Conservation (phyloP, 2,797 vertebrate genomes). For the Malacoctenus gilli region DNA sequence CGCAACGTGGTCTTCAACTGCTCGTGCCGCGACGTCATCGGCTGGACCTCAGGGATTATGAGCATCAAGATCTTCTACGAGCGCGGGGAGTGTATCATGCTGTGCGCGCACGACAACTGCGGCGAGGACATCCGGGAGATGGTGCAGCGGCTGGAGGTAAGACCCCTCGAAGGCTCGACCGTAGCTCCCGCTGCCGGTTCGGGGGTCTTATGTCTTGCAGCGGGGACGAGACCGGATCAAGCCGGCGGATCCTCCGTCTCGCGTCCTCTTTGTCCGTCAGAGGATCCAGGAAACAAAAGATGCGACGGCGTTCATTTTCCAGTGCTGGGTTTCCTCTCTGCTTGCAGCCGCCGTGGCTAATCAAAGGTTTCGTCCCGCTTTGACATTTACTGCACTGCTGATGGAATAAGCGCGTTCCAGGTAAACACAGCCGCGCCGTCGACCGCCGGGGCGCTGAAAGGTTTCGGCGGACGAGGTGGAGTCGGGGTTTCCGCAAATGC, state of each 20-base stretch:
- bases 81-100: conserved; percentile 93
- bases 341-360: conserved; percentile 33
- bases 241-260: conserved; percentile 3
- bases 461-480: conserved; percentile 16
- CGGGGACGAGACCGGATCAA: conserved; percentile 16
- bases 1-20: conserved; percentile 98
- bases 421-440: conserved; percentile 20
- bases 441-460: neutral
- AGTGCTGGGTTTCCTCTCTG: conserved; percentile 5
- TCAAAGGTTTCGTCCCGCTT: conserved; percentile 42
- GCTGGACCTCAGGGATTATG: conserved; percentile 95
- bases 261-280: neutral
- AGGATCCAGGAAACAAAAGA: conserved; percentile 20
- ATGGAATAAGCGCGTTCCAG: conserved; percentile 24
- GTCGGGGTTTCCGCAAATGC: conserved; percentile 5
- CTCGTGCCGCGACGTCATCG: conserved; percentile 96
- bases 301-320: conserved; percentile 1
- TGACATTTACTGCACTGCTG: conserved; percentile 40
- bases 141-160: conserved; percentile 93
- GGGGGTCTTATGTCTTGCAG: conserved; percentile 16
- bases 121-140: conserved; percentile 92
- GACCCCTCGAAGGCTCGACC: conserved; percentile 38
- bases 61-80: conserved; percentile 97
- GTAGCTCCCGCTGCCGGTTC: conserved; percentile 28
- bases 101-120: conserved; percentile 90